These are phyloP conservation scores for Melikaiella ostensackeni DNA, from an alignment of 2,888 invertebrate genomes.

Conservation along the genomic window DNA sequence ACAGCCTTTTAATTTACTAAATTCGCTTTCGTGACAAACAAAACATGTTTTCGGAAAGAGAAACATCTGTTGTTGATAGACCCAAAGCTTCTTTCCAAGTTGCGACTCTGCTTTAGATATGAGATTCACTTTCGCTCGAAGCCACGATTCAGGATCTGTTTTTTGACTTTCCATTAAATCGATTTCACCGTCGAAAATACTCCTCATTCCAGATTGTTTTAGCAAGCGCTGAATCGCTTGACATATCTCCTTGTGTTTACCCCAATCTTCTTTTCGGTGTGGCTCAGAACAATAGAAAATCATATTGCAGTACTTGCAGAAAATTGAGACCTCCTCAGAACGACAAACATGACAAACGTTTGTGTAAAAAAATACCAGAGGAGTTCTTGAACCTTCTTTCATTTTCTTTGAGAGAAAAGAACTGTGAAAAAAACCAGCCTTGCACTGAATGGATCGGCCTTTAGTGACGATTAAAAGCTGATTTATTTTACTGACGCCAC, in stretches of 20 bases:
- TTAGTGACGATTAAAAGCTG: not conserved
- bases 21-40: constrained; percentile 58
- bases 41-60: constrained; percentile 64
- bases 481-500: not conserved
- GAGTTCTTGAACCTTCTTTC: not conserved
- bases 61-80: constrained; percentile 62
- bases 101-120: constrained; percentile 54
- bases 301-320: constrained; percentile 63
- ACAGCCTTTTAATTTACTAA: constrained; percentile 52
- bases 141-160: constrained; percentile 48
- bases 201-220: constrained; percentile 20
- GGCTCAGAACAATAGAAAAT: constrained; percentile 64
- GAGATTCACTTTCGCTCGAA: constrained; percentile 55
- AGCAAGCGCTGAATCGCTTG: constrained; percentile 46
- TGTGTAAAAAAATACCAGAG: constrained; percentile 64
- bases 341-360: constrained; percentile 74
- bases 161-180: not conserved
- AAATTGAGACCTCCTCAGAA: constrained; percentile 3
- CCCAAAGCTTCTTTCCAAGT: constrained; percentile 50
- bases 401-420: not conserved
- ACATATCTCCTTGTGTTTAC: constrained; percentile 63
- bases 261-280: constrained; percentile 66
- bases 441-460: not conserved
- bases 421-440: not conserved
- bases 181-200: not conserved